Conservation (phyloP, 2,113 vertebrate species). For the Antidorcas marsupialis region DNA sequence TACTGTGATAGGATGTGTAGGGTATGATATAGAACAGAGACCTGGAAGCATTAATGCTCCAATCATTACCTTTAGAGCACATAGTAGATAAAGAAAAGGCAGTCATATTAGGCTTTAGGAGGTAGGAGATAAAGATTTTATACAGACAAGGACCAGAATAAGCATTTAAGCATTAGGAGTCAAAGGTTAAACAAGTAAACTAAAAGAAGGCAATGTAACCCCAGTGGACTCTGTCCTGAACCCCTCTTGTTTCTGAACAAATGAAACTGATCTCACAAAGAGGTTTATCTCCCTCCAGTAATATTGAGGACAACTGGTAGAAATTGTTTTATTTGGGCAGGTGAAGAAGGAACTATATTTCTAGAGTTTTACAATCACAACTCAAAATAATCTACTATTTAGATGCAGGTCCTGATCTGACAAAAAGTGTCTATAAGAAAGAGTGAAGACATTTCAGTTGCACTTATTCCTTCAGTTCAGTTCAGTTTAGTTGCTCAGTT, state of each 20-base stretch:
- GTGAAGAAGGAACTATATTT: background rate
- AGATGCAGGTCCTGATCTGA: background rate
- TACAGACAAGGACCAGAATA: background rate
- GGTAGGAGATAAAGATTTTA: background rate
- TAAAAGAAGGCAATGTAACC: background rate
- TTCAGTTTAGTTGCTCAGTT: too few species aligned
- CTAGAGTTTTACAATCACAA: background rate
- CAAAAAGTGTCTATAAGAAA: background rate
- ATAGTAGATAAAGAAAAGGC: background rate
- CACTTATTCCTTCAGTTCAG: background rate
- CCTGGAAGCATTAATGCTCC: background rate
- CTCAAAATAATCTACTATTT: background rate
- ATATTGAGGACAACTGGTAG: background rate
- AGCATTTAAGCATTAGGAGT: background rate
- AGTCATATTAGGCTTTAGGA: background rate
- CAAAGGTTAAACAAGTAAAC: background rate
- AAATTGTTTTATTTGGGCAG: background rate
- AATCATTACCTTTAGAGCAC: background rate
- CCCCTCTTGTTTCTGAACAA: background rate
- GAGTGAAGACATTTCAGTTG: background rate
- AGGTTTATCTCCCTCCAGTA: rapidly evolving
- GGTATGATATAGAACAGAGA: background rate
- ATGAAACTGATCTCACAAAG: background rate
- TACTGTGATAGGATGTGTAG: background rate
- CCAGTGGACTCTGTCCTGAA: background rate